Percentiles rank a stretch among this genome's conserved stretches.
Evolutionary conservation across 64 coral and sea anemone genomes (phyloP).

Genomic region (Trachythela sp.): DNA sequence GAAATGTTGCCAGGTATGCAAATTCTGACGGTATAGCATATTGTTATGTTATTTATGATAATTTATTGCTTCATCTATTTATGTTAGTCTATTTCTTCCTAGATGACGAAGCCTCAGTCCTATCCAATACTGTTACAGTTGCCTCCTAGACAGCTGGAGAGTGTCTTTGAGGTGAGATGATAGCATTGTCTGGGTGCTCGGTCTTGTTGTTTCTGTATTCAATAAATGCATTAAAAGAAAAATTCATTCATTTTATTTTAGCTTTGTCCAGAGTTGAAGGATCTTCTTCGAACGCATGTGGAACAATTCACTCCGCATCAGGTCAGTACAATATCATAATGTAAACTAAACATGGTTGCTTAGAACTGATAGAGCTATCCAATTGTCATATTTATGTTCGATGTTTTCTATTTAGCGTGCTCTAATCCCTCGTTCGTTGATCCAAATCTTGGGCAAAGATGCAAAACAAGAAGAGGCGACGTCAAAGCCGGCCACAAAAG

Average conservation of each 20-base stretch:
- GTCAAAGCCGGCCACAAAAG: conserved; percentile 19
- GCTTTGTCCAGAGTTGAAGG: conserved; percentile 87
- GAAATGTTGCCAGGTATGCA: conserved; percentile 93
- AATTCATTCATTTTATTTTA: conserved; percentile 11
- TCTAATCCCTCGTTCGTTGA: conserved; percentile 76
- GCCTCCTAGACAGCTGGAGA: conserved; percentile 86
- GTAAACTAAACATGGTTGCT: no score
- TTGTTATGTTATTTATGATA: background rate
- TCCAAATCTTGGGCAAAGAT: conserved; percentile 93
- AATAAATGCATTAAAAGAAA: background rate
- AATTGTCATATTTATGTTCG: no score
- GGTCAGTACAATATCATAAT: conserved; percentile 33
- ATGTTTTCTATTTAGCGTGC: conserved; percentile 60
- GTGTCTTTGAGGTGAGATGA: conserved; percentile 82
- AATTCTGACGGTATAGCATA: background rate
- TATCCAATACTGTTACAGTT: conserved; percentile 91
- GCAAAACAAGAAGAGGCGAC: conserved; percentile 54
- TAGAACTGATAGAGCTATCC: no score
- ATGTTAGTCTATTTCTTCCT: background rate
- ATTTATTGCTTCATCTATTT: background rate
- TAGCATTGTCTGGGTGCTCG: no score
- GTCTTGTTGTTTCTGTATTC: background rate
- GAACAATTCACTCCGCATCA: conserved; percentile 97
- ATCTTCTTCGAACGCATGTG: conserved; percentile 79
- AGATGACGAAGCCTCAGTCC: conserved; percentile 99